Conservation (phyloP, 2,888 invertebrate species). For the Cephus nigrinus region DNA sequence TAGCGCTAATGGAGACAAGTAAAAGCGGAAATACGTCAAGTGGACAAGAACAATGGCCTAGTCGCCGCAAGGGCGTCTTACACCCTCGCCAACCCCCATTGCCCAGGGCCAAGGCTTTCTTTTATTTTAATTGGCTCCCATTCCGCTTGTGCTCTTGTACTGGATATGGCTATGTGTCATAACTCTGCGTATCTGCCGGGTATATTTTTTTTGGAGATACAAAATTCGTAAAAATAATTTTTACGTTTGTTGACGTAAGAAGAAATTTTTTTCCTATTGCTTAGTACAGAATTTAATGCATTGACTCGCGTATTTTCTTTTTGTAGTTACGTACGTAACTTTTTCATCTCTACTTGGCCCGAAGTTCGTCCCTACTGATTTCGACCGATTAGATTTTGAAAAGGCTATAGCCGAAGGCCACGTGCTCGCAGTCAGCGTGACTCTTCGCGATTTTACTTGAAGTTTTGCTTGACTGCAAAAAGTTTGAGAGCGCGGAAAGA, state of each 20-base stretch:
- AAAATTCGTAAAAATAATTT: too few relatives aligned
- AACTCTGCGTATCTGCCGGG: too few relatives aligned
- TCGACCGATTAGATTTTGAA: background rate
- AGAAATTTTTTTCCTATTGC: too few relatives aligned
- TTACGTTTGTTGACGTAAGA: too few relatives aligned
- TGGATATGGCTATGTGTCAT: background rate
- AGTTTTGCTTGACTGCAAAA: background rate
- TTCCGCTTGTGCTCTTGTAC: background rate
- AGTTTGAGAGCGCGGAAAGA: background rate
- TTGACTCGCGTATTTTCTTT: background rate
- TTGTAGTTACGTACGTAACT: background rate
- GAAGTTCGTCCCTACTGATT: background rate
- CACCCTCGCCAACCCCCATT: background rate
- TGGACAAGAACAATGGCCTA: background rate
- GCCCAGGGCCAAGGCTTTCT: background rate
- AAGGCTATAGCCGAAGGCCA: background rate
- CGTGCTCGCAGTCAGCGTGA: background rate
- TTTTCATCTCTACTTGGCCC: background rate
- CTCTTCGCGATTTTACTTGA: background rate
- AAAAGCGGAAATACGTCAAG: conserved; percentile 13
- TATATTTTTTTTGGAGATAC: too few relatives aligned
- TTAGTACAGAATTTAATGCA: too few relatives aligned
- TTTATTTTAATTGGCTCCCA: background rate
- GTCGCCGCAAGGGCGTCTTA: background rate
- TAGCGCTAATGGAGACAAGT: conserved; percentile 7